Base-by-base conservation (phyloP, 2,888 invertebrate genomes). In the Pyrocoelia pectoralis region DNA sequence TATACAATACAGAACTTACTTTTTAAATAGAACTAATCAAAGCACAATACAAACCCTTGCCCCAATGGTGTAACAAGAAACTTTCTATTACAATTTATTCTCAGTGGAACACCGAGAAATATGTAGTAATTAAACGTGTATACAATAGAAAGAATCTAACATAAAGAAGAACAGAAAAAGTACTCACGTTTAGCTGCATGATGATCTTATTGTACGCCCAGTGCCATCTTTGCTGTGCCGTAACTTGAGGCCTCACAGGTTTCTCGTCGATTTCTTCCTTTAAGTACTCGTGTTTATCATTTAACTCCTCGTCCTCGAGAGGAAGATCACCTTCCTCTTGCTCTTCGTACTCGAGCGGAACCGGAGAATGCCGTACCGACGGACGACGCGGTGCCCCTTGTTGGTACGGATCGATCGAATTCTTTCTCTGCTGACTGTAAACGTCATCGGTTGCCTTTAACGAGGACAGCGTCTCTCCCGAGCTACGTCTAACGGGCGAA, bases 151-250 rank as follows among this genome's bases (percentile, higher is more conserved):
- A n/a, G n/a, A n/a, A n/a, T n/a, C n/a, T n/a, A n/a, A n/a, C n/a
- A n/a, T n/a, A n/a, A n/a, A n/a, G n/a, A n/a, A n/a, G n/a, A n/a
- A n/a, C n/a, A n/a, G n/a, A n/a, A n/a, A n/a, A 74, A 73, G 66
- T 81, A 94, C 94, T 94, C 83, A 95, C 95, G 83, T 94, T 95
- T 71, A 97, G 87, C 84, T 97, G 95, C 86, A 94, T 92, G 80
- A 95, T 91, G 82, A 98, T 96, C 84, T 96, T 95, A 83, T 95
- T 95, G 84, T 95, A 97, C 24, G 97, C 97, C 85, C 95, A 94
- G 77, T 95, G 91, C 98, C 98, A 98, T 70, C 96, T 86, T 80
- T 95, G 94, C 75, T 87, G 89, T n/a, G 93, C 90, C 10, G 92
- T 92, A 80, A 93, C 84, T 76, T 90, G 88, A 0, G 88, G 85